Evolutionary conservation across 2,113 vertebrate species (phyloP), one percentile per base, ranked within the genome.

Genomic region (Tor tambroides): DNA sequence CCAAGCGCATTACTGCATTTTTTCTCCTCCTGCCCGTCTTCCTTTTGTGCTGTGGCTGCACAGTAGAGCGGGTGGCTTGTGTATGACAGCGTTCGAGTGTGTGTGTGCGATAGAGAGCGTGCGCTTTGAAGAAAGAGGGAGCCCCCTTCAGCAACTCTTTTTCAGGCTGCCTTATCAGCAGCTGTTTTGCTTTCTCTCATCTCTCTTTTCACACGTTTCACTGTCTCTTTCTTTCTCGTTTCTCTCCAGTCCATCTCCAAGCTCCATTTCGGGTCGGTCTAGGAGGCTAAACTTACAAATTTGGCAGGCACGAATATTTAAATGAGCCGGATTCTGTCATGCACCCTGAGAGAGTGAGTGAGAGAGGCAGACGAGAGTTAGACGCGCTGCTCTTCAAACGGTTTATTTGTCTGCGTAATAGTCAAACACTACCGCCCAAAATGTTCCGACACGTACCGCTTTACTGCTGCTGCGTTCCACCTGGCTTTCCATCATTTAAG

Each of bases 41-140:
- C 63, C 86, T 78, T 91, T 86, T 91, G 85, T 90, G 90, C 91
- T 89, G 87, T 59, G 89, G 91, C 88, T 91, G 91, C 91, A 93
- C 88, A 89, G 87, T 84, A 79, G 75, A 87, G 88, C 76, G 61
- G 75, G 85, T 83, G 86, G 88, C 79, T 77, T 87, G 90, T 77
- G 78, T 38, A 38, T 74, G 65, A 80, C 67, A 35, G 71, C 49
- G 19, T 35, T 59, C 32, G 54, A 38, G 74, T 72, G 80, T 89
- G 88, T 43, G 76, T 7, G 86, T 10, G 83, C 49, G 83, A 63
- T 78, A 49, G 77, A 85, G 83, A 80, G 67, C 0, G 51, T 30
- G 79, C 14, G 74, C 75, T 78, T 87, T 85, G 38, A 85, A 88
- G 87, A 90, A 86, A 89, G 84, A 87, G 83, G 63, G 75, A 84